Base-by-base conservation (phyloP, 2,113 vertebrate genomes). In the Budorcas taxicolor region DNA sequence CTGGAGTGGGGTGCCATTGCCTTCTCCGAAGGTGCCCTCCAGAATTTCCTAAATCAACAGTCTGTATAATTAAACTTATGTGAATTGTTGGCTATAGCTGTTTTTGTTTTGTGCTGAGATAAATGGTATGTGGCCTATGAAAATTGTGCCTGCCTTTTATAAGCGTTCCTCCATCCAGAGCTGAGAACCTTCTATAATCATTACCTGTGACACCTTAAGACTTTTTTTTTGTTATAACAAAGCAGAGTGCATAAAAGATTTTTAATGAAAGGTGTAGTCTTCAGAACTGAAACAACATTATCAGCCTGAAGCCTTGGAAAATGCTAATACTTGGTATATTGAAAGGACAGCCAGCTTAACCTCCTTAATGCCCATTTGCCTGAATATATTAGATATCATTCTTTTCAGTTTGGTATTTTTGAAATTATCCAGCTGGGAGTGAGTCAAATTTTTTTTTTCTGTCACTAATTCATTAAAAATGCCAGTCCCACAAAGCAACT, bases 311-410 rank as follows among this genome's bases (percentile, higher is more conserved):
- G 43, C 43, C 78, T 27, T 2, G 87, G 90, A 88, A 97, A 90
- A 78, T 80, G 95, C 93, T 98, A 92, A 91, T 98, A 91, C 91
- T 87, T 50, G 5, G 31, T 92, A 31, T 96, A 97, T 96, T 97
- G 90, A 87, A 97, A 45, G 76, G 84, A 97, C 43, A 98, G 81
- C 78, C 53, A 96, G 93, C 67, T 83, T 94, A 84, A 71, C 36
- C 83, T 36, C 60, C 53, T 95, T 90, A 90, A 90, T 97, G 92
- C 84, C 74, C 84, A 78, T 85, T 97, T 98, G 94, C 62, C 90
- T 97, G 96, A 94, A 95, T 97, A 95, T 94, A 91, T 94, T 84
- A 96, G 92, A 88, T 96, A 97, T 9, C 92, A 84, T 97, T 98
- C 95, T 97, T 97, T 96, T 95, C 78, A 71, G 83, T 67, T 92